phyloP scores from a whole-genome alignment of 2,888 invertebrate genomes.

The Hydrotaea cyrtoneurina region DNA sequence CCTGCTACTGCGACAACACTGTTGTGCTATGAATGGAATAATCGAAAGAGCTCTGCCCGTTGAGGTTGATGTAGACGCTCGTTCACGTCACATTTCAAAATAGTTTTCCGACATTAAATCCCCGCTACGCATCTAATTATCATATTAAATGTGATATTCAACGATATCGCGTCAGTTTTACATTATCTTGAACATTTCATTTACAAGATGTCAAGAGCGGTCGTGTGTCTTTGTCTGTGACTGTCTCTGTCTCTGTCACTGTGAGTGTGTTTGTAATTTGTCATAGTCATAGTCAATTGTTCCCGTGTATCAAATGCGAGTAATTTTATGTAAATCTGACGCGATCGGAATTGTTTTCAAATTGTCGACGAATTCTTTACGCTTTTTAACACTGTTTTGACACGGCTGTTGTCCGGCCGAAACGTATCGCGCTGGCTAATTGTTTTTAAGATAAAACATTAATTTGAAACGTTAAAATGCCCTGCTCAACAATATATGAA shows the following conservation, averaged over 20 bases:
- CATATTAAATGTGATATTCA: neutral
- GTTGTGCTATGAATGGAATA: too few relatives aligned
- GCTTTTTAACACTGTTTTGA: slow-evolving; percentile 32
- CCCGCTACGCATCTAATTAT: neutral
- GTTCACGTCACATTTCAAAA: too few relatives aligned
- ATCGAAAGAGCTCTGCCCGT: too few relatives aligned
- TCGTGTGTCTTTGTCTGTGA: too few relatives aligned
- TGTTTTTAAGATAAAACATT: slow-evolving; percentile 46
- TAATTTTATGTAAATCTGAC: slow-evolving; percentile 28
- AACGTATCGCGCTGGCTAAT: slow-evolving; percentile 41
- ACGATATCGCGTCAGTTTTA: neutral
- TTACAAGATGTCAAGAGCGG: neutral
- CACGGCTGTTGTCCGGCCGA: slow-evolving; percentile 16
- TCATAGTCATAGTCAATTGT: neutral
- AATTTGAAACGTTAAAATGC: slow-evolving; percentile 38
- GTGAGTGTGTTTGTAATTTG: neutral
- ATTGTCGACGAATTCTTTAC: slow-evolving; percentile 9
- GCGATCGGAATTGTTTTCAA: neutral
- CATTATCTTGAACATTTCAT: neutral
- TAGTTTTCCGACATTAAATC: neutral
- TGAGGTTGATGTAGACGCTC: too few relatives aligned
- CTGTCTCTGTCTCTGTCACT: too few relatives aligned
- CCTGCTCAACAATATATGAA: slow-evolving; percentile 17
- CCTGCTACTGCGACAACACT: too few relatives aligned
- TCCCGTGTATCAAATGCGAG: neutral